phyloP scores from a whole-genome alignment of 2,888 invertebrate species.

The Omphaloscelis lunosa region DNA sequence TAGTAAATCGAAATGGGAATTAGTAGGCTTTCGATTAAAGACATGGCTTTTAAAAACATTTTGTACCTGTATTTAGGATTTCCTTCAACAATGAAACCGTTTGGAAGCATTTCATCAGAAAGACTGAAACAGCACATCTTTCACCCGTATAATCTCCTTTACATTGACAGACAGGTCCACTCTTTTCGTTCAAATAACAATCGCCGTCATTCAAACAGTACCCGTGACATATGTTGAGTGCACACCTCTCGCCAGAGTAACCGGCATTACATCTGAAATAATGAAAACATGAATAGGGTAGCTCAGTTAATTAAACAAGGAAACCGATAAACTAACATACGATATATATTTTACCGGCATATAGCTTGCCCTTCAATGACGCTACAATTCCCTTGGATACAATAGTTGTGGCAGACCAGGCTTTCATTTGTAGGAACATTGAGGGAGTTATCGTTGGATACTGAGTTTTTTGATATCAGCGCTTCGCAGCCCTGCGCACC shows the following conservation, averaged over 20 bases:
- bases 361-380: background rate
- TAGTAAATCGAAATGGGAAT: too few relatives aligned
- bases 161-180: slow-evolving; percentile 2
- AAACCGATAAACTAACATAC: background rate
- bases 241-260: slow-evolving; percentile 86
- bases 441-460: background rate
- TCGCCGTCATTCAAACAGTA: slow-evolving; percentile 6
- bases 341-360: background rate
- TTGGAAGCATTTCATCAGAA: background rate
- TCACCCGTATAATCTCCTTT: background rate
- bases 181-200: background rate
- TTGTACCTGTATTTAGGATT: slow-evolving; percentile 6
- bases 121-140: slow-evolving; percentile 13
- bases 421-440: background rate
- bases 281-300: background rate
- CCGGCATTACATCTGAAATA: slow-evolving; percentile 82
- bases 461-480: background rate
- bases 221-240: slow-evolving; percentile 66
- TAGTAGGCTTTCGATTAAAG: background rate
- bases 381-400: background rate
- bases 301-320: background rate
- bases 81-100: slow-evolving; percentile 1
- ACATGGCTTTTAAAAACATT: background rate
- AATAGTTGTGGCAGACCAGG: background rate
- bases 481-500: background rate